phyloP scores from a whole-genome alignment of 2,797 vertebrate species.

The Megalops cyprinoides region DNA sequence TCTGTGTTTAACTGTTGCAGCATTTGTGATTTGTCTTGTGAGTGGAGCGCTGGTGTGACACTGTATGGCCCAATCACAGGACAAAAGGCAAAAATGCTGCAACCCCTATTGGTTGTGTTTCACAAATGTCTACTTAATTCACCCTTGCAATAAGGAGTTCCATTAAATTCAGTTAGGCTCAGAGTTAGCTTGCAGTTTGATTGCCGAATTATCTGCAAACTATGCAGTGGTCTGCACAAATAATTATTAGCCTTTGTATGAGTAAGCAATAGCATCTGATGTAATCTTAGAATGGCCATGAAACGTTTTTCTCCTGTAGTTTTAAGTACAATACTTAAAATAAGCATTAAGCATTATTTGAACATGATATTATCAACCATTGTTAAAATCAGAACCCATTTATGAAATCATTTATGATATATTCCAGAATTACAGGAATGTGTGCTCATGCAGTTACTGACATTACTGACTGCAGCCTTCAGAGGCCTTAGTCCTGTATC shows the following conservation, averaged over 20 bases:
- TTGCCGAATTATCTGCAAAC: background rate
- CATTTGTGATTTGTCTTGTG: constrained; percentile 9
- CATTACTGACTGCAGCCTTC: too few relatives aligned
- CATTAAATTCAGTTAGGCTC: background rate
- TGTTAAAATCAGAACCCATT: too few relatives aligned
- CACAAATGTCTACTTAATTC: background rate
- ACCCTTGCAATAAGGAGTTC: background rate
- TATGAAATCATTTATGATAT: background rate
- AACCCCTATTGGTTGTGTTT: background rate
- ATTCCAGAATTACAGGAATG: background rate
- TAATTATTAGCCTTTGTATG: background rate
- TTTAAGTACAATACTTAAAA: background rate
- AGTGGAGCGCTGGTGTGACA: background rate
- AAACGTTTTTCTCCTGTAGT: background rate
- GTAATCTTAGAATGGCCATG: background rate
- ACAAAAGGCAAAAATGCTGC: background rate
- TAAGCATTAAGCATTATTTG: too few relatives aligned
- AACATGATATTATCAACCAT: too few relatives aligned
- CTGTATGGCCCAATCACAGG: background rate
- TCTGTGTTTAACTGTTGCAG: background rate
- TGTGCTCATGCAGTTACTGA: background rate
- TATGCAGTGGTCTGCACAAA: background rate
- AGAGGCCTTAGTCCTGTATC: background rate
- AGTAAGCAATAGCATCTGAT: background rate
- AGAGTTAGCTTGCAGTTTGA: background rate